These are phyloP conservation scores for Agelas oroides DNA, from an alignment of 37 sponge, comb jelly and placozoan species.

Conservation along the genomic window DNA sequence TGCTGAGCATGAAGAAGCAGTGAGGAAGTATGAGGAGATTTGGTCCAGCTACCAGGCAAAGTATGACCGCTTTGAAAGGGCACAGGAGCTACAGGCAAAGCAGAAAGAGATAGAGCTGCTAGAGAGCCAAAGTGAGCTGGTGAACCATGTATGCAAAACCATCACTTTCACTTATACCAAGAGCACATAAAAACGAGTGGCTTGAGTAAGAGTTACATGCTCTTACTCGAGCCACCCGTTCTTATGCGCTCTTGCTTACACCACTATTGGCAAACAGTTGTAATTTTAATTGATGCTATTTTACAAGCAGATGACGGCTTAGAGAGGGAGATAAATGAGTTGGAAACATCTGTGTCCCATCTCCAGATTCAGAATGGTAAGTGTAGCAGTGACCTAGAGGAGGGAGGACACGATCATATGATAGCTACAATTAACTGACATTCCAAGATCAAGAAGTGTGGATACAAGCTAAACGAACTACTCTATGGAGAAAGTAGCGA, in stretches of 20 bases:
- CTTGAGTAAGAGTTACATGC: too few relatives aligned
- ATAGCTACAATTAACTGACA: not conserved
- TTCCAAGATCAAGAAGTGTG: not conserved
- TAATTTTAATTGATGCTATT: not conserved
- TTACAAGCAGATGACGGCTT: too few relatives aligned
- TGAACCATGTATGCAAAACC: not conserved
- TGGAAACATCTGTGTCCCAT: not conserved
- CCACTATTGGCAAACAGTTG: not conserved
- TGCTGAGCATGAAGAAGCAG: constrained; percentile 6
- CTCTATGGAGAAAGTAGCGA: too few relatives aligned
- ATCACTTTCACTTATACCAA: not conserved
- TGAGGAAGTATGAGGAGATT: constrained; percentile 38
- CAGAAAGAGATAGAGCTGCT: constrained; percentile 5
- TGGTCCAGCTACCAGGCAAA: constrained; percentile 39
- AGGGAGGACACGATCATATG: too few relatives aligned
- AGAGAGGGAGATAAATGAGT: not conserved
- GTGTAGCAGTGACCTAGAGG: not conserved
- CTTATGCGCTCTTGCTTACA: too few relatives aligned
- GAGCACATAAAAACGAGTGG: too few relatives aligned
- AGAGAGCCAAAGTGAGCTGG: not conserved
- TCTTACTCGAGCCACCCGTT: too few relatives aligned
- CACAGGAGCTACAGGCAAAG: constrained; percentile 2
- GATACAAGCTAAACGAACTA: too few relatives aligned
- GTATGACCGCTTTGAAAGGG: constrained; percentile 44
- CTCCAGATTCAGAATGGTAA: not conserved